Conservation (phyloP, 2,113 vertebrate genomes). For the Halichoerus grypus region DNA sequence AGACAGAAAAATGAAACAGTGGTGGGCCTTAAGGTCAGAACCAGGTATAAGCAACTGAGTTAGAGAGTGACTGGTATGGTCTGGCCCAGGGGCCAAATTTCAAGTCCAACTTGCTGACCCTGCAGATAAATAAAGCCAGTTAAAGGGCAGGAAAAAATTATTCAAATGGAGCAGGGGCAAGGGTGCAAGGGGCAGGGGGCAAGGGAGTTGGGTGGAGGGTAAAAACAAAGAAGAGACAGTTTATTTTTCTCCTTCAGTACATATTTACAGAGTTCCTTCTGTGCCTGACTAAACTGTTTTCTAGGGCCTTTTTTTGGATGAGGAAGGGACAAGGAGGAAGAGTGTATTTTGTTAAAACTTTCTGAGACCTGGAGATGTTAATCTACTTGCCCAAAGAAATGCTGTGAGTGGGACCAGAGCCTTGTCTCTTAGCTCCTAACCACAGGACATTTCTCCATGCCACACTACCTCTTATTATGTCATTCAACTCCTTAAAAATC, state of each 20-base stretch:
- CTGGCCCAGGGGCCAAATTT: slow-evolving; percentile 65
- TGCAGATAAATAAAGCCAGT: slow-evolving; percentile 63
- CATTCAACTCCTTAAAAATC: slow-evolving; percentile 1
- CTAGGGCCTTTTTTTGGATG: slow-evolving; percentile 25
- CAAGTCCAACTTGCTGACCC: slow-evolving; percentile 70
- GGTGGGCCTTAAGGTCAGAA: neutral
- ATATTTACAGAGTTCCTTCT: slow-evolving; percentile 69
- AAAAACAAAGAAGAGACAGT: slow-evolving; percentile 44
- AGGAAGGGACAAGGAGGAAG: neutral
- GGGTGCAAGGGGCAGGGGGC: slow-evolving; percentile 51
- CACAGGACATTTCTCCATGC: neutral
- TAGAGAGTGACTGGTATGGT: slow-evolving; percentile 53
- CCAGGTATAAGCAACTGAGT: slow-evolving; percentile 36
- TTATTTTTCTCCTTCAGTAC: slow-evolving; percentile 64
- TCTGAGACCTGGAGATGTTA: slow-evolving; percentile 11
- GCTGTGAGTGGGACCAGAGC: neutral
- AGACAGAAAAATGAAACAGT: slow-evolving; percentile 29
- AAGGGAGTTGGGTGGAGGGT: neutral
- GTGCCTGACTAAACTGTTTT: slow-evolving; percentile 56
- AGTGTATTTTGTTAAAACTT: slow-evolving; percentile 59
- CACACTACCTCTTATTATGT: neutral
- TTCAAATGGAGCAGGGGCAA: slow-evolving; percentile 55
- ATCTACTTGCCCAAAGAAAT: slow-evolving; percentile 43
- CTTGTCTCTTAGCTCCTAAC: neutral
- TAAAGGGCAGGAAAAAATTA: slow-evolving; percentile 62